These are phyloP conservation scores for Poeciliopsis paucimaculata DNA, from an alignment of 2,797 vertebrate species.

Conservation along the genomic window DNA sequence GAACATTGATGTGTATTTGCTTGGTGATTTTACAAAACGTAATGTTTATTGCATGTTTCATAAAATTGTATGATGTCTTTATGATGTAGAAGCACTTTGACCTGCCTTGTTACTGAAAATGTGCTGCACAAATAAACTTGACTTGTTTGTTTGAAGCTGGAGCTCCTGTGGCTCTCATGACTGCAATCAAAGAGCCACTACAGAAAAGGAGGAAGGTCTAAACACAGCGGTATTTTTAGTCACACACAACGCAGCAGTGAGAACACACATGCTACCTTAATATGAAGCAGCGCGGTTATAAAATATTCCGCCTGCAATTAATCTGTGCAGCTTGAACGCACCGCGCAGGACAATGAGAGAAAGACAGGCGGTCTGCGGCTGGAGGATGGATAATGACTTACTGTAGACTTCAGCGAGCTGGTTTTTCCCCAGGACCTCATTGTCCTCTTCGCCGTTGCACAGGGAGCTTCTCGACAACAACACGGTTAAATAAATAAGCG, in stretches of 20 bases:
- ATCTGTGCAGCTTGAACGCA: not conserved
- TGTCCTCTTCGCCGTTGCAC: conserved; percentile 62
- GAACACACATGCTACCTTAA: not conserved
- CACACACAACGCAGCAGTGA: not conserved
- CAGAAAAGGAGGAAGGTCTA: not conserved
- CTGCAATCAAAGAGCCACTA: not conserved
- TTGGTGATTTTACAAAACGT: no score
- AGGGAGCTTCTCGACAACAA: conserved; percentile 59
- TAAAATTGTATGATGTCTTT: no score
- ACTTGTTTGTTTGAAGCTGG: not conserved
- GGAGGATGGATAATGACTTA: conserved; percentile 64
- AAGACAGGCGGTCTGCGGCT: conserved; percentile 6
- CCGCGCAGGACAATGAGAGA: not conserved
- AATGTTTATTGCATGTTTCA: no score
- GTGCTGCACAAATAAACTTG: no score
- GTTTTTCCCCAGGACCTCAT: conserved; percentile 71
- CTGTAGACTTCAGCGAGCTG: conserved; percentile 79
- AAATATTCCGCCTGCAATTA: not conserved
- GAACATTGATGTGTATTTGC: no score
- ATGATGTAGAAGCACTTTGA: no score
- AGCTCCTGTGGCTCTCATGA: not conserved
- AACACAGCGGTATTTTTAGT: not conserved
- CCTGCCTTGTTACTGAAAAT: no score
- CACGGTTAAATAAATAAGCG: conserved; percentile 52
- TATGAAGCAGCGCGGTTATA: not conserved